These are phyloP conservation scores for Gordius sp. DNA, from an alignment of 2,888 invertebrate species.

Conservation along the genomic window DNA sequence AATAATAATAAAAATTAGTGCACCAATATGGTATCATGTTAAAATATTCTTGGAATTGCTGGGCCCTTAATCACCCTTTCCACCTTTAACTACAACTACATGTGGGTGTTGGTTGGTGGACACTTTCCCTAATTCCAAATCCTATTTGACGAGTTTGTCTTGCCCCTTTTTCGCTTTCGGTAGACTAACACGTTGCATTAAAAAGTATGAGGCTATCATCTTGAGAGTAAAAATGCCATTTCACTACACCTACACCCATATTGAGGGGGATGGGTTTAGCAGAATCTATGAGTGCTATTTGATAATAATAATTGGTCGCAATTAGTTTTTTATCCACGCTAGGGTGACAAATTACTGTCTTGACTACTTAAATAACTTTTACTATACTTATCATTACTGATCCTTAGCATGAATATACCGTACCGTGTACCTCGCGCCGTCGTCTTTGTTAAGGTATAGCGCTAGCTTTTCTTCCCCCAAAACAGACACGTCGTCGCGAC, in stretches of 20 bases:
- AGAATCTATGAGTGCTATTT: constrained; percentile 65
- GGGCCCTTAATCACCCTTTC: neutral
- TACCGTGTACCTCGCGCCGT: constrained; percentile 70
- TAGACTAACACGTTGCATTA: constrained; percentile 98
- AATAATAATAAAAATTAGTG: no score
- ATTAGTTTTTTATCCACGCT: constrained; percentile 92
- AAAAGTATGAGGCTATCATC: no score
- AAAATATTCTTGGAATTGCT: neutral
- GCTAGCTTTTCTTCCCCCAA: constrained; percentile 64
- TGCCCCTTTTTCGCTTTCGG: constrained; percentile 70
- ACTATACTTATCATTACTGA: constrained; percentile 61
- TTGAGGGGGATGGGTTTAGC: constrained; percentile 75
- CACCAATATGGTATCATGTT: no score
- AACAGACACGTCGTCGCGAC: constrained; percentile 64
- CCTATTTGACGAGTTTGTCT: constrained; percentile 62
- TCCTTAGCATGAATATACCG: constrained; percentile 60
- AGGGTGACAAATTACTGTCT: constrained; percentile 72
- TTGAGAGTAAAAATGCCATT: constrained; percentile 72
- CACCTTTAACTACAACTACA: neutral
- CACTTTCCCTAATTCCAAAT: constrained; percentile 62
- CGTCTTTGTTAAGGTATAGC: constrained; percentile 67
- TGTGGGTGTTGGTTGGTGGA: no score
- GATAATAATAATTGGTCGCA: constrained; percentile 36
- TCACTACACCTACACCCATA: constrained; percentile 81
- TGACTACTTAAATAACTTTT: constrained; percentile 50